Evolutionary conservation across 2,888 invertebrate genomes (phyloP).

Genomic region (Dioctria linearis): DNA sequence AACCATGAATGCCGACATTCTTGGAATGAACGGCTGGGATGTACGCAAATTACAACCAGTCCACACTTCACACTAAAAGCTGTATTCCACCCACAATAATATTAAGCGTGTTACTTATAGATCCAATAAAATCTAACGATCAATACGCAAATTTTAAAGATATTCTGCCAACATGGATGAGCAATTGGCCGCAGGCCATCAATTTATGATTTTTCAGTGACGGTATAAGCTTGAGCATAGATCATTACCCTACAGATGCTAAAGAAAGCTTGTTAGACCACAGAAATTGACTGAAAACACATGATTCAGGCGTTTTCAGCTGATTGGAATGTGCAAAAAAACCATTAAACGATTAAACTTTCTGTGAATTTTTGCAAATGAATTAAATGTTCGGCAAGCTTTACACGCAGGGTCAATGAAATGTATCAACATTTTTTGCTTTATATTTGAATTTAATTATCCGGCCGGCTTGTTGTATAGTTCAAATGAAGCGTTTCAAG

Average conservation of each 20-base stretch:
- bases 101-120: background rate
- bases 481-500: background rate
- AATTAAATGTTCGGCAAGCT: background rate
- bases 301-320: too few relatives aligned
- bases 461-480: background rate
- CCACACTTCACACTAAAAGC: background rate
- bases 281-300: background rate
- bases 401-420: background rate
- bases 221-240: background rate
- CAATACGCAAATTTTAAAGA: background rate
- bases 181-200: background rate
- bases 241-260: background rate
- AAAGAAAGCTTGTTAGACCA: background rate
- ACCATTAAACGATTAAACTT: background rate
- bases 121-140: background rate
- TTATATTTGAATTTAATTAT: background rate
- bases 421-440: background rate
- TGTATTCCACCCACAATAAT: constrained; percentile 9
- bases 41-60: constrained; percentile 7
- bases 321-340: constrained; percentile 3
- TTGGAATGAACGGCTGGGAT: background rate
- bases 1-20: constrained; percentile 2
- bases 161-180: background rate
- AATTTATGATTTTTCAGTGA: background rate
- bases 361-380: constrained; percentile 10